phyloP scores from a whole-genome alignment of 2,888 invertebrate genomes.

The Brenthis hecate region DNA sequence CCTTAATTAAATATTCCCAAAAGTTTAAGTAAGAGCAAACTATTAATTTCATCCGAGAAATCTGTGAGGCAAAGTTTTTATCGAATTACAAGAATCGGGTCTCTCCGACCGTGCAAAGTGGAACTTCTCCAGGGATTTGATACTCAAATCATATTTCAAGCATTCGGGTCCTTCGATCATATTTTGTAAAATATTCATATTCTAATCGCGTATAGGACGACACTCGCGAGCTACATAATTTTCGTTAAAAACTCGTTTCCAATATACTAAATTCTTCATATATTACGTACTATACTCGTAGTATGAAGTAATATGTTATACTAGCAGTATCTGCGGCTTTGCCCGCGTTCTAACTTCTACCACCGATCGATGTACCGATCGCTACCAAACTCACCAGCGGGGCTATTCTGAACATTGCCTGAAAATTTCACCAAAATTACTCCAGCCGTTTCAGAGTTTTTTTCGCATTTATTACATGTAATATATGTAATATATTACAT shows the following conservation, averaged over 20 bases:
- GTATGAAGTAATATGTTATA: too few relatives aligned
- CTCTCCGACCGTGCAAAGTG: neutral
- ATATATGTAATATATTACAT: too few relatives aligned
- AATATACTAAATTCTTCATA: neutral
- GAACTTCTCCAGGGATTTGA: neutral
- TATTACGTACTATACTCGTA: too few relatives aligned
- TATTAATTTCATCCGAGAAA: conserved; percentile 5
- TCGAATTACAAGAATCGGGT: neutral
- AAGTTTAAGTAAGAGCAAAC: conserved; percentile 1
- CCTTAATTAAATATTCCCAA: conserved; percentile 4
- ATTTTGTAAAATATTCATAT: conserved; percentile 11
- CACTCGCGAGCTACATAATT: neutral
- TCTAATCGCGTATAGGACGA: neutral
- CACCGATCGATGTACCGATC: too few relatives aligned
- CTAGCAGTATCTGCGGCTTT: too few relatives aligned
- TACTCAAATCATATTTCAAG: conserved; percentile 1
- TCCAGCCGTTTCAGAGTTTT: too few relatives aligned
- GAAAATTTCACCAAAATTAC: too few relatives aligned
- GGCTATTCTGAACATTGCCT: too few relatives aligned
- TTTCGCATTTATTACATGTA: too few relatives aligned
- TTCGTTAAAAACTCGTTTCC: too few relatives aligned
- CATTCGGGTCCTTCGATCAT: neutral
- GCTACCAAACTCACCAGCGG: too few relatives aligned
- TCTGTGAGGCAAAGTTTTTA: conserved; percentile 8
- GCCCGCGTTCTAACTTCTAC: too few relatives aligned